Base-by-base conservation (phyloP, 2,888 invertebrate genomes). In the Melieria picta region DNA sequence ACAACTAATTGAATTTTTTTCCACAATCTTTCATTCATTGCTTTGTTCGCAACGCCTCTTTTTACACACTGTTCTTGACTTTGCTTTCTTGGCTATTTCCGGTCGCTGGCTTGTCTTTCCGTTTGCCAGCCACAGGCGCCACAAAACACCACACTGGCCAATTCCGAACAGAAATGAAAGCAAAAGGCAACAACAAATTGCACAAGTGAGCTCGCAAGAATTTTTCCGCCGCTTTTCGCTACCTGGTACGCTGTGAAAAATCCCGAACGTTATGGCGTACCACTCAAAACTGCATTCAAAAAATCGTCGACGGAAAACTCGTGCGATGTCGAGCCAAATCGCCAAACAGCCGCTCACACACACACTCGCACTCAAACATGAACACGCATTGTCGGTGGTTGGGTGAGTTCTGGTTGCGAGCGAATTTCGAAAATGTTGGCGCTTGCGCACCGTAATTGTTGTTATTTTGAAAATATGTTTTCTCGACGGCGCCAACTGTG, bases 271-370 rank as follows among this genome's bases (percentile, higher is more conserved):
- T 77, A 79, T 78, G 81, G 79, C 81, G 80, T 79, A 83, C 83
- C 80, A 80, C 82, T 81, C 79, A 79, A 79, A 84, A 83, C 84
- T 84, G 82, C 84, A 83, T 77, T 80, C 75, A 68, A 65, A 68
- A 57, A n/a, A 56, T 50, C 56, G 57, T 71, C 55, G 45, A 50
- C 61, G 13, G 58, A 52, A 71, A 71, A 65, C 58, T 55, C 61
- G 43, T 6, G 56, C 47, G 57, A 61, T 60, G 65, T 69, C 72
- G 72, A 60, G 43, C 42, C 16, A 60, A 63, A 43, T 7, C 47
- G 46, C 50, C 48, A 65, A 66, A 61, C 50, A 58, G 60, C 45
- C 43, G 56, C 46, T n/a, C 47, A 62, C 62, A 64, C 13, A 52
- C 57, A 67, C 30, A 30, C 30, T 30, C 57, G 65, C 30, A 30